Percentiles rank a stretch among this genome's conserved stretches.
These are phyloP conservation scores for Premnoplex brunnescens DNA, from an alignment of 2,797 vertebrate genomes.

Conservation along the genomic window DNA sequence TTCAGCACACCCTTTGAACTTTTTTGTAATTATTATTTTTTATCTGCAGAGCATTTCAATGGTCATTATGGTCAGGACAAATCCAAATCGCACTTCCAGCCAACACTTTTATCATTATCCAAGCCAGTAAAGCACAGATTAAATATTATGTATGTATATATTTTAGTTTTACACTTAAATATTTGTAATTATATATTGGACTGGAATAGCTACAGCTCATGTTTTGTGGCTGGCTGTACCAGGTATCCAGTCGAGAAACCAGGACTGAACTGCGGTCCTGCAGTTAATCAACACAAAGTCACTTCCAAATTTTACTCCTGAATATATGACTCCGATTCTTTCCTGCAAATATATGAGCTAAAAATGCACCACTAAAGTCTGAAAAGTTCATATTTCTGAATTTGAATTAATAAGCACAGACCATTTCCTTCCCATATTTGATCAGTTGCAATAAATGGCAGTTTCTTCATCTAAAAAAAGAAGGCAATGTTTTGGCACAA, in stretches of 20 bases:
- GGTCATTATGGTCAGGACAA: neutral
- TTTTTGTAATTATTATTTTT: neutral
- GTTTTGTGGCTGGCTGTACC: neutral
- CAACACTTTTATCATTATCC: neutral
- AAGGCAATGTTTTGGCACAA: neutral
- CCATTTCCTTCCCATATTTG: neutral
- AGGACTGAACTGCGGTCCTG: neutral
- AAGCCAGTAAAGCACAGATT: neutral
- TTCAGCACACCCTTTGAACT: neutral
- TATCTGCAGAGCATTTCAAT: neutral
- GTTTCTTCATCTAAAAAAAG: neutral
- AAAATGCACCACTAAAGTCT: neutral
- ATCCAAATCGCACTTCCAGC: neutral
- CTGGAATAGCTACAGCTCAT: neutral
- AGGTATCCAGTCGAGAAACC: neutral
- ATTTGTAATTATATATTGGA: neutral
- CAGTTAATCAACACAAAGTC: neutral
- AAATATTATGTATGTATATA: neutral
- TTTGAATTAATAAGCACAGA: neutral
- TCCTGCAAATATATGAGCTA: slow-evolving; percentile 7
- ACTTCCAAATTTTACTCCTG: neutral
- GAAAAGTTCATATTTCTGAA: neutral
- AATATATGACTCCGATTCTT: neutral
- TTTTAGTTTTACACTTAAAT: neutral
- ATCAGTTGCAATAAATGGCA: neutral